These are phyloP conservation scores for Eurytoma adleriae DNA, from an alignment of 2,888 invertebrate species.

Conservation along the genomic window DNA sequence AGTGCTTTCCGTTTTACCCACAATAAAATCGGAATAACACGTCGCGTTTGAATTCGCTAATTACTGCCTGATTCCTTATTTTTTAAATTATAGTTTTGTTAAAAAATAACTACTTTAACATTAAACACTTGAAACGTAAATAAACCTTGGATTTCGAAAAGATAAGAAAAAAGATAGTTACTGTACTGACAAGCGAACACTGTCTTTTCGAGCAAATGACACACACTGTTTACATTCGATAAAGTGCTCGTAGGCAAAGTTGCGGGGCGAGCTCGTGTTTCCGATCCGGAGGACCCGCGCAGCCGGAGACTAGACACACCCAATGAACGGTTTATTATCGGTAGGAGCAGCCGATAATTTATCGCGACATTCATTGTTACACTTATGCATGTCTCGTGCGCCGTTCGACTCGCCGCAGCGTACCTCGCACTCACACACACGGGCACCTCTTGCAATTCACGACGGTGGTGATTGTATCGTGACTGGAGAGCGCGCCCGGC, in stretches of 20 bases:
- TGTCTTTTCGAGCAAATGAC: not conserved
- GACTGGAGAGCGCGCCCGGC: slow-evolving; percentile 18
- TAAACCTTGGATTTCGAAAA: not conserved
- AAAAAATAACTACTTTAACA: no score
- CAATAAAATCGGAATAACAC: no score
- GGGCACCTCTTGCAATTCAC: slow-evolving; percentile 32
- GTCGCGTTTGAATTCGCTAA: no score
- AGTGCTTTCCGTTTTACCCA: no score
- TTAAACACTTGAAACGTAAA: no score
- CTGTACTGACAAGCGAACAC: not conserved
- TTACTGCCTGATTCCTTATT: no score
- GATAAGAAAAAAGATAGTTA: not conserved
- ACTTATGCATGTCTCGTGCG: slow-evolving; percentile 50
- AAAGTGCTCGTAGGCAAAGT: slow-evolving; percentile 15
- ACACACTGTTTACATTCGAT: slow-evolving; percentile 11
- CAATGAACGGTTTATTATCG: slow-evolving; percentile 53
- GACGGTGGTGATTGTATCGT: slow-evolving; percentile 51
- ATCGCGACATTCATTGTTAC: slow-evolving; percentile 57
- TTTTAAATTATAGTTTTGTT: no score
- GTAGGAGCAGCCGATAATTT: slow-evolving; percentile 55
- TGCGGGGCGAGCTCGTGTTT: slow-evolving; percentile 8
- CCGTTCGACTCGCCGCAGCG: slow-evolving; percentile 14
- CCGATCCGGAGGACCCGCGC: not conserved
- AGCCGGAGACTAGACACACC: slow-evolving; percentile 44
- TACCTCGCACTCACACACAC: not conserved